Conservation (phyloP, 2,113 vertebrate genomes). For the Brachirus orientalis region DNA sequence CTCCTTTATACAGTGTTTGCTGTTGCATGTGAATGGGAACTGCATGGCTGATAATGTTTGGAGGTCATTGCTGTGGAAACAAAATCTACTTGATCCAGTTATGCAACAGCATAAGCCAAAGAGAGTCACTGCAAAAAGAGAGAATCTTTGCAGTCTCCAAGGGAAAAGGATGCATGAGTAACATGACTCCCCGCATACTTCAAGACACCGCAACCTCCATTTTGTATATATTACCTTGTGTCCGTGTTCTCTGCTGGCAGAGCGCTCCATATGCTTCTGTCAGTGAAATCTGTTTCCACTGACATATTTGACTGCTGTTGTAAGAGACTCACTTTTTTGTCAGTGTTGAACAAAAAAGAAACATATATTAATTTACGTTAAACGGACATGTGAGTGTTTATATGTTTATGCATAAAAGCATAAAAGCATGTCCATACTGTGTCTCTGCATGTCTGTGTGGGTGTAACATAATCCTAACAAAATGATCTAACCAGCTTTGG, state of each 20-base stretch:
- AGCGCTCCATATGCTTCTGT: background rate
- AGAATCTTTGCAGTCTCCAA: conserved; percentile 28
- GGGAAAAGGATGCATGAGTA: conserved; percentile 23
- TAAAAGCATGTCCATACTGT: background rate
- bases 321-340: too few species aligned
- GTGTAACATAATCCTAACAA: background rate
- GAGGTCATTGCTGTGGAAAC: conserved; percentile 46
- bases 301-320: background rate
- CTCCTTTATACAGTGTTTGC: background rate
- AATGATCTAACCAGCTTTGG: conserved; percentile 1
- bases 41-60: conserved; percentile 37
- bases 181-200: background rate
- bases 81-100: conserved; percentile 57
- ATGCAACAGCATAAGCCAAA: conserved; percentile 54
- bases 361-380: background rate
- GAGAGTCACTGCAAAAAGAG: conserved; percentile 34
- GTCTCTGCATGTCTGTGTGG: background rate
- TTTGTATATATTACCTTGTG: background rate
- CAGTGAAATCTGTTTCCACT: background rate
- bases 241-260: background rate
- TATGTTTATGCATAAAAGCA: background rate
- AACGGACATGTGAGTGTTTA: background rate
- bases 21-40: conserved; percentile 11
- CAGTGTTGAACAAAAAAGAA: background rate
- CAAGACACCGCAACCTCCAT: conserved; percentile 3